Conservation (phyloP, 2,113 vertebrate genomes). For the Dipodomys spectabilis region DNA sequence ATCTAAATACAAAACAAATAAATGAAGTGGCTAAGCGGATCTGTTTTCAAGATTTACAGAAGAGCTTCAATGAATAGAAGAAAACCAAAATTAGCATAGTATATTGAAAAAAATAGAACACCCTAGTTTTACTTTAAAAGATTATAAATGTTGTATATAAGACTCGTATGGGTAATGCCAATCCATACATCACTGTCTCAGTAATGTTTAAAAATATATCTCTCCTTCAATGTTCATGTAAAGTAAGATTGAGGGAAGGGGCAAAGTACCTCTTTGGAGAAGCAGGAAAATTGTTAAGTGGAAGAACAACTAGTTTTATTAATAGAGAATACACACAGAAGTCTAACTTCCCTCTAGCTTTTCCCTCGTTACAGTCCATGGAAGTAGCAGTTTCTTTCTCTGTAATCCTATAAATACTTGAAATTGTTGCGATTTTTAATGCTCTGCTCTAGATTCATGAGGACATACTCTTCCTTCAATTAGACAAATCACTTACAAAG, state of each 20-base stretch:
- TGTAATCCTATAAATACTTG: not conserved
- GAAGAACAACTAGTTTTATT: not conserved
- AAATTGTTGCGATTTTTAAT: slow-evolving; percentile 17
- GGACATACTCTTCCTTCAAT: not conserved
- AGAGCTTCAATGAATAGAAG: slow-evolving; percentile 34
- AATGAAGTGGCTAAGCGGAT: not conserved
- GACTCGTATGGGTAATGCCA: not conserved
- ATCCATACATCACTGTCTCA: not conserved
- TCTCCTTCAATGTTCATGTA: slow-evolving; percentile 26
- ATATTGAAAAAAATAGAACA: not conserved
- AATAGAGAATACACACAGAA: not conserved
- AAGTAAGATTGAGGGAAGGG: not conserved
- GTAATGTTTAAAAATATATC: slow-evolving; percentile 28
- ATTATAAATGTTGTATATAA: not conserved
- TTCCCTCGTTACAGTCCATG: not conserved
- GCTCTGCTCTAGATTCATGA: not conserved
- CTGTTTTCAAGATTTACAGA: not conserved
- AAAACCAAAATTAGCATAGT: not conserved
- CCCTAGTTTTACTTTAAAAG: slow-evolving; percentile 12
- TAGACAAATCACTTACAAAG: not conserved
- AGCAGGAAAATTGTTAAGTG: not conserved
- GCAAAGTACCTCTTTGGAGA: not conserved
- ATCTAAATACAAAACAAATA: slow-evolving; percentile 8
- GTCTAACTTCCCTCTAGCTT: not conserved
- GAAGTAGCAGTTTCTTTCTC: not conserved